These are phyloP conservation scores for Recurvirostra avosetta DNA, from an alignment of 2,113 vertebrate species.

Conservation along the genomic window DNA sequence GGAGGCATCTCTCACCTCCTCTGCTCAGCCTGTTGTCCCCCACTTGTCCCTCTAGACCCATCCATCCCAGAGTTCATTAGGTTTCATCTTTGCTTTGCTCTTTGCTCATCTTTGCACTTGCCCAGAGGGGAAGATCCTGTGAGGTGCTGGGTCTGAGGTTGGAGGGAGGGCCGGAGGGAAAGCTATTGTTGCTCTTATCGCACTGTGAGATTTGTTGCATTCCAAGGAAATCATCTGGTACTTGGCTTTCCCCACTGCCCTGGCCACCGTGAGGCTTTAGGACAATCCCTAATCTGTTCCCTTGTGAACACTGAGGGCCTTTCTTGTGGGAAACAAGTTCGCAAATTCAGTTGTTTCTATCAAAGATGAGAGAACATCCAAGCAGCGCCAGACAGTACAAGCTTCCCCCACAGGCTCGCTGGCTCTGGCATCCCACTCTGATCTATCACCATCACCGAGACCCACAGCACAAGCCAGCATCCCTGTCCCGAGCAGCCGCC, in stretches of 20 bases:
- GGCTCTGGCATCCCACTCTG: conserved; percentile 44
- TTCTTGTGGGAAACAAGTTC: conserved; percentile 62
- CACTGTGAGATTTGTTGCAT: conserved; percentile 35
- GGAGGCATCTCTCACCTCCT: not conserved
- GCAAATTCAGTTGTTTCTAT: conserved; percentile 52
- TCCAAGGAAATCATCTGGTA: conserved; percentile 49
- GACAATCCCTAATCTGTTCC: conserved; percentile 60
- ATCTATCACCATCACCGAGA: conserved; percentile 6
- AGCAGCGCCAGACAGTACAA: conserved; percentile 53
- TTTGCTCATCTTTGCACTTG: not conserved
- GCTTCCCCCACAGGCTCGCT: conserved; percentile 52
- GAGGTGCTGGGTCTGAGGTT: not conserved
- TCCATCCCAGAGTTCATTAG: not conserved
- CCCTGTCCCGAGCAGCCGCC: not conserved
- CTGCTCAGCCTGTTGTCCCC: not conserved
- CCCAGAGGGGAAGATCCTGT: not conserved
- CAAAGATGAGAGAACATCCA: conserved; percentile 61
- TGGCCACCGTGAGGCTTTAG: conserved; percentile 20
- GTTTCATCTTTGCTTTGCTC: not conserved
- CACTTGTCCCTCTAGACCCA: accelerated
- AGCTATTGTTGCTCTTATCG: conserved; percentile 40
- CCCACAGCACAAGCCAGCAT: conserved; percentile 22
- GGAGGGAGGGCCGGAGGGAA: not conserved
- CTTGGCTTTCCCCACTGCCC: conserved; percentile 15
- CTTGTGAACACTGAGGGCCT: conserved; percentile 49